phyloP scores from a whole-genome alignment of 2,888 invertebrate genomes.

The Luffia ferchaultella region DNA sequence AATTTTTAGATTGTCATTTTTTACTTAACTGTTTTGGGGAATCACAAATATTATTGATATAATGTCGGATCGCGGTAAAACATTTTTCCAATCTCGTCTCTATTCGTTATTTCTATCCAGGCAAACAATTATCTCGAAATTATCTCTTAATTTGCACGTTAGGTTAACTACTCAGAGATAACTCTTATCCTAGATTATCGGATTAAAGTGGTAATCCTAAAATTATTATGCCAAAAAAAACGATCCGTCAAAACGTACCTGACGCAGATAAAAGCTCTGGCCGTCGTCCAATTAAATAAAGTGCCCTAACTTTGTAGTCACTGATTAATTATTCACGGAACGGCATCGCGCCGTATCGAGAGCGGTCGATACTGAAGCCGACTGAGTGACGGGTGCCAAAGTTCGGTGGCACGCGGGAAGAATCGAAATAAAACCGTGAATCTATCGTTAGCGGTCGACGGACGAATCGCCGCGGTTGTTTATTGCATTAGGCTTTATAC shows the following conservation, averaged over 20 bases:
- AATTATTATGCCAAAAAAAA: too few relatives aligned
- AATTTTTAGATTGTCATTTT: too few relatives aligned
- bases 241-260: background rate
- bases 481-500: constrained; percentile 2
- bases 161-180: too few relatives aligned
- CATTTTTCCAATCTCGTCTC: too few relatives aligned
- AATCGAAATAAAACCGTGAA: constrained; percentile 13
- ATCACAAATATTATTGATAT: too few relatives aligned
- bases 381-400: constrained; percentile 3
- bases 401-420: constrained; percentile 1
- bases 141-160: too few relatives aligned
- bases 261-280: background rate
- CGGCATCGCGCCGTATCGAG: background rate
- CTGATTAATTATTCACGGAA: background rate
- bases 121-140: too few relatives aligned
- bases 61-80: too few relatives aligned
- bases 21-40: too few relatives aligned
- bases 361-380: background rate
- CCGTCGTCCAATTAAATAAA: background rate
- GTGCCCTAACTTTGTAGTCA: background rate
- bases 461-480: constrained; percentile 5
- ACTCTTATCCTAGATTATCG: too few relatives aligned
- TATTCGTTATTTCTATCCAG: too few relatives aligned
- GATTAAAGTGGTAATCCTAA: too few relatives aligned
- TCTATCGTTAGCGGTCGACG: constrained; percentile 6